phyloP scores from a whole-genome alignment of 2,888 invertebrate genomes.

The Entomobrya proxima region DNA sequence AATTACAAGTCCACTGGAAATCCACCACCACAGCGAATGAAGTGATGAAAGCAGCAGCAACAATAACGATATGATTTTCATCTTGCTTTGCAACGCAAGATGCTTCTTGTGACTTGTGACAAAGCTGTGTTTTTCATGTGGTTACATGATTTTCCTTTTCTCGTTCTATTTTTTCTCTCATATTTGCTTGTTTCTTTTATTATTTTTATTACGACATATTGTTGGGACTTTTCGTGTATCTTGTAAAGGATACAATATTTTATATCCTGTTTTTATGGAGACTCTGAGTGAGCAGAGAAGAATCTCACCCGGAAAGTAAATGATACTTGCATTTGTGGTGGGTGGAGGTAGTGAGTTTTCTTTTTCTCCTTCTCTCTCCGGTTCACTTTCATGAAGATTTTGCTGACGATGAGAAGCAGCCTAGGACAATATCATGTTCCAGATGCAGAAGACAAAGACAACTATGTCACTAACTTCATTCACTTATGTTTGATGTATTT shows the following conservation, averaged over 20 bases:
- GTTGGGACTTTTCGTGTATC: constrained; percentile 48
- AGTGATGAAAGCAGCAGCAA: constrained; percentile 4
- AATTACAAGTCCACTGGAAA: constrained; percentile 17
- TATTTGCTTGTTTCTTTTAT: not conserved
- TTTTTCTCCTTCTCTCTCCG: constrained; percentile 1
- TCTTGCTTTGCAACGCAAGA: not conserved
- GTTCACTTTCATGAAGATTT: not conserved
- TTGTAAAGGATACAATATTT: not conserved
- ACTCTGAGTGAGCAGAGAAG: constrained; percentile 45
- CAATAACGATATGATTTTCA: constrained; percentile 11
- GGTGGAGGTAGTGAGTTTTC: not conserved
- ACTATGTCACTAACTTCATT: constrained; percentile 56
- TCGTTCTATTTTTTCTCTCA: not conserved
- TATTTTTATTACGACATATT: constrained; percentile 63
- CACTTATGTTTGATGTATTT: constrained; percentile 28
- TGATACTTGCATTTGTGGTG: constrained; percentile 60
- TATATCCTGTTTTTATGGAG: constrained; percentile 28
- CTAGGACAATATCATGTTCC: constrained; percentile 58
- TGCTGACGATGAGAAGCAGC: constrained; percentile 37
- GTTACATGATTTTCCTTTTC: constrained; percentile 57
- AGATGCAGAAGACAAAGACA: not conserved
- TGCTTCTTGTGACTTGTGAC: constrained; percentile 34
- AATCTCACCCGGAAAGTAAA: constrained; percentile 58
- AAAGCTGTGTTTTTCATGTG: constrained; percentile 26
- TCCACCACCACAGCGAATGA: not conserved